Evolutionary conservation across 2,888 invertebrate genomes (phyloP).

Genomic region (Rhagonycha lutea): DNA sequence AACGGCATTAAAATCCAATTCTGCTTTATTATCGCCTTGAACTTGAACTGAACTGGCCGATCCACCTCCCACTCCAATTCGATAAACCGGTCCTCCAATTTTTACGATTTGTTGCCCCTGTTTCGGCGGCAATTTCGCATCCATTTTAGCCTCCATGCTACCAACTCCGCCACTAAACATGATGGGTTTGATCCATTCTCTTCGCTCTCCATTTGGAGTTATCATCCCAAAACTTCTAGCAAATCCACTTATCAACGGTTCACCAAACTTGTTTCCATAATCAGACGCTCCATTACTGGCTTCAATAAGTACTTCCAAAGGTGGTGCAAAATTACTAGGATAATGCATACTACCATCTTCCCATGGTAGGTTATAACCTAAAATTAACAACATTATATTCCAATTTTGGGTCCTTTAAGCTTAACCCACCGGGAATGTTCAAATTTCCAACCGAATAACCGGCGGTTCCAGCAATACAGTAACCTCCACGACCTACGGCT

Average conservation of each 20-base stretch:
- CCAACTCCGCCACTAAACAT: slow-evolving; percentile 99
- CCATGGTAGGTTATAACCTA: slow-evolving; percentile 86
- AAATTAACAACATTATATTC: neutral
- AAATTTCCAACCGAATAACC: slow-evolving; percentile 96
- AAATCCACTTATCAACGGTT: slow-evolving; percentile 91
- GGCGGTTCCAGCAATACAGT: slow-evolving; percentile 93
- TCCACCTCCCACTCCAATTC: slow-evolving; percentile 99
- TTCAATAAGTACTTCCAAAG: slow-evolving; percentile 88
- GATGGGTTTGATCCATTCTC: slow-evolving; percentile 97
- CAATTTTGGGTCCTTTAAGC: neutral
- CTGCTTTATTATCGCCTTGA: slow-evolving; percentile 84
- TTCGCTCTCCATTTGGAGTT: slow-evolving; percentile 63
- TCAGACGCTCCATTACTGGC: slow-evolving; percentile 98
- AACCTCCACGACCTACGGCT: slow-evolving; percentile 91
- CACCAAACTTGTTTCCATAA: slow-evolving; percentile 99
- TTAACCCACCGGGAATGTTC: slow-evolving; percentile 78
- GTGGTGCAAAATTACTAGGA: slow-evolving; percentile 87
- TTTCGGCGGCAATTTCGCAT: slow-evolving; percentile 74
- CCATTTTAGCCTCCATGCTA: slow-evolving; percentile 82
- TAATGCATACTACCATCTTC: slow-evolving; percentile 77
- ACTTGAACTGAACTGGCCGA: slow-evolving; percentile 95
- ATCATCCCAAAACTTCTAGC: slow-evolving; percentile 86
- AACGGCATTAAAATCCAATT: slow-evolving; percentile 94
- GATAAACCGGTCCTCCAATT: slow-evolving; percentile 95
- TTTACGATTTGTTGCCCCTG: slow-evolving; percentile 91